Percentiles rank a stretch among this genome's conserved stretches.
Conservation (phyloP, 2,888 invertebrate species). For the Aphidoletes aphidimyza region DNA sequence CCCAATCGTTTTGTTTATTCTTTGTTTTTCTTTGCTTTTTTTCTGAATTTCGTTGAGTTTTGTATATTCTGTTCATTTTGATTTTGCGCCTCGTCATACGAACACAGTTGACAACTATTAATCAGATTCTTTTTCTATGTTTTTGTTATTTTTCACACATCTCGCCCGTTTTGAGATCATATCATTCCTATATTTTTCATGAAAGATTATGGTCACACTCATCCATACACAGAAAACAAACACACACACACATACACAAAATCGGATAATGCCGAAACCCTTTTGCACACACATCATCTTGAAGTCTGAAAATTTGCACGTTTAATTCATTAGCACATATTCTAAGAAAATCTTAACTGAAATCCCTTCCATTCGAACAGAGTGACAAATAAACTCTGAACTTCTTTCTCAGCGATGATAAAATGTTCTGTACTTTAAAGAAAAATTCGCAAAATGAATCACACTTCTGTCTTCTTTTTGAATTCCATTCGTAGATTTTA, state of each 20-base stretch:
- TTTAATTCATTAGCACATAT: background rate
- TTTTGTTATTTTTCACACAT: background rate
- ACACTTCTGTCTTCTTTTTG: conserved; percentile 29
- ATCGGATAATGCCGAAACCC: too few species aligned
- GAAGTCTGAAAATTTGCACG: background rate
- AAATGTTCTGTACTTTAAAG: background rate
- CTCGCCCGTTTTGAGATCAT: background rate
- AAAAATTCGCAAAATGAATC: background rate
- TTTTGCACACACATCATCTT: too few species aligned
- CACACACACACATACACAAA: background rate
- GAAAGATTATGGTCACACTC: background rate
- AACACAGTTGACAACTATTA: too few species aligned
- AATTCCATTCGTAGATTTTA: conserved; percentile 27
- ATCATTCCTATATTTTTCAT: background rate
- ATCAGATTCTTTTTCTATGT: background rate
- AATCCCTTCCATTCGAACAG: conserved; percentile 11
- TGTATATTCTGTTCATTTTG: too few species aligned
- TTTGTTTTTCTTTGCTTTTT: too few species aligned
- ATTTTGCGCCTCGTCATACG: too few species aligned
- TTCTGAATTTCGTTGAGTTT: too few species aligned
- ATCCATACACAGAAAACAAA: background rate
- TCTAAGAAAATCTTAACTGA: background rate
- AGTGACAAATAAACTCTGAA: background rate
- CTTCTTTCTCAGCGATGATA: background rate
- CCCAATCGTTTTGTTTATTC: too few species aligned